Base-by-base conservation (phyloP, 2,797 vertebrate genomes). In the Acropternis orthonyx region DNA sequence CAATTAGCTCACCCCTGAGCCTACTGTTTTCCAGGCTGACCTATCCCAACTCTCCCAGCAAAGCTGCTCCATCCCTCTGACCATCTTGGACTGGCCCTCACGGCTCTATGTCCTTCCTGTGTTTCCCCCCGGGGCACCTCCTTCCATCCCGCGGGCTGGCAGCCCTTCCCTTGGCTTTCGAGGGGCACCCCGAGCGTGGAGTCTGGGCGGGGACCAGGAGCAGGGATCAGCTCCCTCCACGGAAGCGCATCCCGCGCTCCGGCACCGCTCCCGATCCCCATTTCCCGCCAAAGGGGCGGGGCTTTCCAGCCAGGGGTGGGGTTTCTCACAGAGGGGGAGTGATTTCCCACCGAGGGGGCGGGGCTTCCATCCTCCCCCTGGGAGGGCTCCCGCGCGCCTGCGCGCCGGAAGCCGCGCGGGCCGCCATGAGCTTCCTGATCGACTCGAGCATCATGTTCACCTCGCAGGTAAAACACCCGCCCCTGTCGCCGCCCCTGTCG, bases 391-490 rank as follows among this genome's bases (percentile, higher is more conserved):
- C 17, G 8, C 26, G 26, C 58, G 56, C 56, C 24, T 59, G 56
- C 56, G 56, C 56, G 11, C 37, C 36, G 22, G 23, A 34, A 37
- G 66, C 14, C 30, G 48, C 37, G 61, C 62, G 23, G 4, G 67
- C 82, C 95, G 68, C 48, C 96, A 99, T 99, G 99, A 99, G 99
- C 86, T 99, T 99, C 97, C 96, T 99, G 41, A 97, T 99, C 79
- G 99, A 99, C 91, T 99, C 99, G 27, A 97, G 99, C 95, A 99
- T 99, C 91, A 99, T 99, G 99, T 98, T 99, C 97, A 99, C 98
- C 78, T 99, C 99, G 16, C 99, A 99, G 99, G 99, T 99, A 98
- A 51, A 32, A 23, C 55, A 14, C 3, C 30, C 49, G 2, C 5
- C 48, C 55, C 20, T 24, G 17, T 95, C 87, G 18, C 48, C 44